These are phyloP conservation scores for Porites evermanni DNA, from an alignment of 92 coral and sea anemone genomes.

Conservation along the genomic window DNA sequence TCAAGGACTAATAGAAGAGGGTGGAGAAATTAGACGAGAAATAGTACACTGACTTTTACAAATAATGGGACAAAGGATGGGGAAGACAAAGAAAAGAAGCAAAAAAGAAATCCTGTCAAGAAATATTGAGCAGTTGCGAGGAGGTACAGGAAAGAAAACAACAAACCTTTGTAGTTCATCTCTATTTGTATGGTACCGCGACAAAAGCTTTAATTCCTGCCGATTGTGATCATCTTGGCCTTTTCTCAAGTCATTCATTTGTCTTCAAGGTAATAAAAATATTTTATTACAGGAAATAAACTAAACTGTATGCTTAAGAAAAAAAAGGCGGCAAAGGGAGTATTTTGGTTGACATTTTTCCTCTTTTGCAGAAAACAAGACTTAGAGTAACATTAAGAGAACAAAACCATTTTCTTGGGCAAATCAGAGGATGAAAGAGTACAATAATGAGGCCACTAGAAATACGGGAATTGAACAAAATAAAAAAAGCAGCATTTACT, in stretches of 20 bases:
- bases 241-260: conserved; percentile 89
- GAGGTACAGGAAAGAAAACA: background rate
- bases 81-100: background rate
- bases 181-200: conserved; percentile 76
- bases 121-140: too few species aligned
- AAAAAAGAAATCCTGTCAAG: background rate
- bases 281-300: background rate
- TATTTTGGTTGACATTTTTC: too few species aligned
- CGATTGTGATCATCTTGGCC: conserved; percentile 90
- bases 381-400: too few species aligned
- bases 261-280: conserved; percentile 52
- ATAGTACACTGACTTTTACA: too few species aligned
- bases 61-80: background rate
- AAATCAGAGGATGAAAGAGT: background rate
- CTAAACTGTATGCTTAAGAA: too few species aligned
- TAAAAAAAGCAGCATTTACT: conserved; percentile 48
- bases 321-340: too few species aligned
- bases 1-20: too few species aligned
- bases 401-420: too few species aligned
- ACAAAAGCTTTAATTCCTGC: conserved; percentile 79
- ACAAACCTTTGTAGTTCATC: conserved; percentile 95
- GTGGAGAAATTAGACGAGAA: too few species aligned
- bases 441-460: background rate
- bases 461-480: background rate
- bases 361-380: too few species aligned